Base-by-base conservation (phyloP, 2,113 vertebrate species). In the Gulo gulo region DNA sequence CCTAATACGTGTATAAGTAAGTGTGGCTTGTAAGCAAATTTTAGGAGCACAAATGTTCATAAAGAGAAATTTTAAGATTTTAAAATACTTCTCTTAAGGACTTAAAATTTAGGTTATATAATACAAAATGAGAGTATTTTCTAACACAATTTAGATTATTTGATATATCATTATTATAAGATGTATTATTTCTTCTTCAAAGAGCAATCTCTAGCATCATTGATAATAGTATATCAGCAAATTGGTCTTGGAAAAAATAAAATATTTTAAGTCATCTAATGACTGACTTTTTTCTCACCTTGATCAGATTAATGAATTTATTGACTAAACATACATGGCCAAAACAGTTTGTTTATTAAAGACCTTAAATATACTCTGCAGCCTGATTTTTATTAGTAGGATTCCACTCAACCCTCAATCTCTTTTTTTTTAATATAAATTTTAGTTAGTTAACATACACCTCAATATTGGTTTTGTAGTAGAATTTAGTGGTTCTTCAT, bases 81-180 rank as follows among this genome's bases (percentile, higher is more conserved):
- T 57, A n/a, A 84, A 74, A 42, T 42, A 14, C 7, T 87, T 45
- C 42, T 78, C 2, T 83, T 87, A 29, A n/a, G 82, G 16, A 31
- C 4, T 21, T 88, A 31, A 76, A 88, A 95, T 97, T 97, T 88
- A 88, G 11, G 2, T 98, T 95, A 93, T 21, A 21, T 24, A 45
- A 79, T 26, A 13, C 34, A 74, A 92, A 96, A 93, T 23, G 57
- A 94, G 36, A 81, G 3, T 36, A 79, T 26, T 73, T 73, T 95
- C 69, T 97, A 61, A 52, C 1, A 81, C 1, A 61, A 67, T 80
- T 92, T 79, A 92, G 24, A 61, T 74, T 59, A 67, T 34, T 92
- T 79, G 52, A 5, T 92, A 0, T 39, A 59, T 57, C 11, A n/a
- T 69, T 83, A 78, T 81, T 87, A 21, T n/a, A 78, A 96, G 74